Evolutionary conservation across 2,113 vertebrate species (phyloP).

Genomic region (Harpagus bidentatus): DNA sequence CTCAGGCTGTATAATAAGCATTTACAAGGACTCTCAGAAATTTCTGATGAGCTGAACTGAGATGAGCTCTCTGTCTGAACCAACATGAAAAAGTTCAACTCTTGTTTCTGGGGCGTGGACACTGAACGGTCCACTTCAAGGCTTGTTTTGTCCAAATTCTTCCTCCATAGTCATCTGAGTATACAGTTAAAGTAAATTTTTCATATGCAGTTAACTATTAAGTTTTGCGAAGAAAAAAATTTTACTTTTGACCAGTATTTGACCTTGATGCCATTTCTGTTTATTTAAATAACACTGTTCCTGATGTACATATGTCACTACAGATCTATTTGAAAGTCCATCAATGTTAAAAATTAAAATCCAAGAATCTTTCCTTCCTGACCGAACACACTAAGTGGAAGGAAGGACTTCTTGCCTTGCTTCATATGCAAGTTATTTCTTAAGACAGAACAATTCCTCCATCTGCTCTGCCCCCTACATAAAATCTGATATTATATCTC

Average conservation of each 20-base stretch:
- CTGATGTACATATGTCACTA: background rate
- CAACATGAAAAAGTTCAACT: background rate
- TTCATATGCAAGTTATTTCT: background rate
- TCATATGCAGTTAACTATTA: background rate
- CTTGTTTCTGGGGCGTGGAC: background rate
- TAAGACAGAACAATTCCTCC: background rate
- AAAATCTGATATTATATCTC: background rate
- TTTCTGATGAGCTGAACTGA: background rate
- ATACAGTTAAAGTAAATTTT: background rate
- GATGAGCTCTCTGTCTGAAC: background rate
- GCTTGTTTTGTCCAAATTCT: background rate
- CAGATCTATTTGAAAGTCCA: background rate
- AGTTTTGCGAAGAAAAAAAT: background rate
- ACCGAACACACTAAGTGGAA: background rate
- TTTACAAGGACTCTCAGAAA: background rate
- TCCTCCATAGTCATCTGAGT: background rate
- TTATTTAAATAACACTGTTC: background rate
- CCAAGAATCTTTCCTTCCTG: background rate
- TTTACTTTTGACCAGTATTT: background rate
- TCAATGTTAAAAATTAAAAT: background rate
- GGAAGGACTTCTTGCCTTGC: background rate
- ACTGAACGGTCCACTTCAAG: background rate
- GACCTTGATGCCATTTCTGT: background rate
- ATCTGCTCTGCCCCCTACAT: background rate
- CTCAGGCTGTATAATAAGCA: background rate